Evolutionary conservation across 92 coral and sea anemone genomes (phyloP), one percentile per base, ranked within the genome.

Genomic region (Parazoanthus atlanticus): DNA sequence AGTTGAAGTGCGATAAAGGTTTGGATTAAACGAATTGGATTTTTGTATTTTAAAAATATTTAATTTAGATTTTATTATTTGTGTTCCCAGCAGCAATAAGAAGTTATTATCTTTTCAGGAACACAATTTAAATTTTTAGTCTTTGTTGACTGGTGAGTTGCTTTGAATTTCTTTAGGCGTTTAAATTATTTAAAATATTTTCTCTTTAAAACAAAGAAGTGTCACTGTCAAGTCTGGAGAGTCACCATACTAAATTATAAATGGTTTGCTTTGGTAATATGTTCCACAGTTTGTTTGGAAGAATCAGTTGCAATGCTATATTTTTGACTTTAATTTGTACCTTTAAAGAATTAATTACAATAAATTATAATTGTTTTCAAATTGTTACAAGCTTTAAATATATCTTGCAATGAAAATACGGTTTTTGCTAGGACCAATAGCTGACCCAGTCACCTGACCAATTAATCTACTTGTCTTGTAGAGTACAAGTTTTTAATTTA

Each of bases 141-240:
- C 69, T 61, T 66, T 79, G 83, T 66, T 82, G 75, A 83, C 81
- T 23, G 81, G 47, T n/a, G 64, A 46, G 32, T 78, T 43, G 15
- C 29, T 43, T 25, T 83, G 23, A 67, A 19, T 84, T 84, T 84
- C 34, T 84, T 43, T 49, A 46, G 61, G n/a, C 36, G 65, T 84
- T 84, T 84, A 26, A 84, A 84, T 84, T 38, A 84, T 84, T 84
- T 69, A 70, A 84, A 47, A 84, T 41, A n/a, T 47, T 74, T 6
- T 40, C n/a, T 11, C 26, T 23, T 69, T 84, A 61, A 64, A 66
- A 82, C 49, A 65, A 72, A 70, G 67, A 69, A 31, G 86, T 43
- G 65, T 70, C 61, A 41, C n/a, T 46, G 78, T 31, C 61, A 43
- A 32, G 61, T 66, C 86, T 43, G 58, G 74, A 8, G 15, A 84